These are phyloP conservation scores for Aspidapion aeneum DNA, from an alignment of 2,888 invertebrate species.

Conservation along the genomic window DNA sequence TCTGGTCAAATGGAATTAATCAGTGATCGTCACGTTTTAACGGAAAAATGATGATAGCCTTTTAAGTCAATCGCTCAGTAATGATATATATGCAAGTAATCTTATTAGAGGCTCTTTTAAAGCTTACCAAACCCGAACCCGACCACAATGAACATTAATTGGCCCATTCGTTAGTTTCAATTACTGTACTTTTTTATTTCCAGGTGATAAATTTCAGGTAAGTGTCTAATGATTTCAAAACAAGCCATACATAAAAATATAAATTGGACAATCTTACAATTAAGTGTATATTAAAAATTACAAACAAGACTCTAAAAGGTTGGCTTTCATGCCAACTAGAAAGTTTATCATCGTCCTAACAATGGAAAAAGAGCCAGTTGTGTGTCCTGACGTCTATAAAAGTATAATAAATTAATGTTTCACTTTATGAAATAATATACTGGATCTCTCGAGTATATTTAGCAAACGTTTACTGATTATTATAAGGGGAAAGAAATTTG, in stretches of 20 bases:
- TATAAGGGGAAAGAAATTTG: constrained; percentile 32
- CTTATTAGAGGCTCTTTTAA: background rate
- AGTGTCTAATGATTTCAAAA: constrained; percentile 32
- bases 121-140: constrained; percentile 6
- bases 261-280: constrained; percentile 38
- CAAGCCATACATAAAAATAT: constrained; percentile 27
- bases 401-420: constrained; percentile 44
- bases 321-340: constrained; percentile 31
- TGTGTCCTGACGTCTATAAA: constrained; percentile 36
- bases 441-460: constrained; percentile 45
- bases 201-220: constrained; percentile 27
- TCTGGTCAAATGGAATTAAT: background rate
- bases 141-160: constrained; percentile 21
- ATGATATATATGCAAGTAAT: background rate
- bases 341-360: constrained; percentile 43
- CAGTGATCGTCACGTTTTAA: background rate
- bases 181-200: constrained; percentile 3
- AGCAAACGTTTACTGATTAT: constrained; percentile 46
- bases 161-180: constrained; percentile 13
- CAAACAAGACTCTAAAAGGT: constrained; percentile 40
- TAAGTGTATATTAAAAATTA: constrained; percentile 45
- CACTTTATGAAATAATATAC: constrained; percentile 46
- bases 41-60: background rate
- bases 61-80: background rate
- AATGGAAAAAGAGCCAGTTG: constrained; percentile 37